Conservation (phyloP, 1,140 invertebrate genomes). For the Lordiphosa mommai region DNA sequence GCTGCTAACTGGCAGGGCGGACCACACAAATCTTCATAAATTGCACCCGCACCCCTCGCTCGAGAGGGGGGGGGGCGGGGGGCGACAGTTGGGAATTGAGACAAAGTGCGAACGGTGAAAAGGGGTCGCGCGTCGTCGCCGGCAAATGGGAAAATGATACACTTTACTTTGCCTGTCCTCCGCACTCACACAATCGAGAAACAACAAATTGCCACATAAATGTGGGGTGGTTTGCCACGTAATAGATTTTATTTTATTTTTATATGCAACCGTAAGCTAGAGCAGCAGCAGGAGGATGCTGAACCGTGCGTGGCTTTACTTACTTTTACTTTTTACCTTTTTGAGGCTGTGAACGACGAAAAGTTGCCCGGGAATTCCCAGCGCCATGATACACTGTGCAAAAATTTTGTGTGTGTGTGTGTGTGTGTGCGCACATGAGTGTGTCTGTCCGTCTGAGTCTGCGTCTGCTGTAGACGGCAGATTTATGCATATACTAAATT, state of each 20-base stretch:
- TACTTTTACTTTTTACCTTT: constrained; percentile 68
- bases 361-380: constrained; percentile 45
- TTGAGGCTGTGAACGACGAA: constrained; percentile 12
- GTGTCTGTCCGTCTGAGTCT: background rate
- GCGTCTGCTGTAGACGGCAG: too few species aligned
- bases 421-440: too few species aligned
- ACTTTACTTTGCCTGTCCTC: constrained; percentile 57
- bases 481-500: background rate
- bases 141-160: constrained; percentile 79
- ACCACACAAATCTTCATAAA: constrained; percentile 79
- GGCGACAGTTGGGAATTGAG: constrained; percentile 72
- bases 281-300: background rate
- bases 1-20: background rate
- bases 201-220: constrained; percentile 80
- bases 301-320: constrained; percentile 35
- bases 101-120: constrained; percentile 62
- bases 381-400: constrained; percentile 27
- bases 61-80: constrained; percentile 1
- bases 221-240: constrained; percentile 79
- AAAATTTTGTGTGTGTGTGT: constrained; percentile 3
- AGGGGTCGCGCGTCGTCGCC: constrained; percentile 46
- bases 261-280: constrained; percentile 50
- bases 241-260: constrained; percentile 79
- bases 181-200: constrained; percentile 59
- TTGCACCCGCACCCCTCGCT: constrained; percentile 57